Evolutionary conservation across 2,888 invertebrate genomes (phyloP), one percentile per base, ranked within the genome.

Genomic region (Stictocephala bisonia): DNA sequence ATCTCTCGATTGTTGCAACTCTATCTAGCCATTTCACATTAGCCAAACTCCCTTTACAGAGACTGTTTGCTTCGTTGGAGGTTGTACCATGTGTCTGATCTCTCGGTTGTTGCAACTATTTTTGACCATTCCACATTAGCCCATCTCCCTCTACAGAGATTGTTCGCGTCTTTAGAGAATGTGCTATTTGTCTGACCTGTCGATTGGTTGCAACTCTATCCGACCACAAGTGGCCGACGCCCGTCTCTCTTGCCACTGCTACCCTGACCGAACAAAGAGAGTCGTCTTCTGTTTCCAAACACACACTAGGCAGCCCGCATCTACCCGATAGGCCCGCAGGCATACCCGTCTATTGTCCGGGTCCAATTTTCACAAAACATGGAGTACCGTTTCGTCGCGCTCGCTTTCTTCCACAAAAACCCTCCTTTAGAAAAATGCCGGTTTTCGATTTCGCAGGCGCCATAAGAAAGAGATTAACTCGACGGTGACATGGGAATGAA

Each of bases 261-360:
- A 4, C 40, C 31, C 40, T 4, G 15, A 3, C n/a, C 31, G 22
- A 27, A 1, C 56, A 26, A 20, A 31, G 13, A 40, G 35, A 29
- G 60, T 60, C 60, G 60, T 60, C 60, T 60, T 60, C 40, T 60
- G 60, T 60, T 60, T 60, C 60, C 60, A 35, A 60, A 60, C 60
- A 56, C 56, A 18, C 35, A 22, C 60, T 11, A n/a, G n/a, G n/a
- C n/a, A 6, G 31, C 60, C 60, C 60, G 60, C 60, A 60, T 18
- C 40, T 24, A 31, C 13, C 31, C 35, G 35, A 40, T 20, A 27
- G 9, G 60, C 35, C 60, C 60, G 56, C 56, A 56, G 15, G 2
- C 56, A 11, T 3, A 20, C 27, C 56, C 56, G 29, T 24, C 11
- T 31, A 56, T 56, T 56, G 56, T 56, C n/a, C n/a, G 4, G 6